Evolutionary conservation across 2,888 invertebrate species (phyloP), one percentile per base, ranked within the genome.

Genomic region (Geophilus truncorum): DNA sequence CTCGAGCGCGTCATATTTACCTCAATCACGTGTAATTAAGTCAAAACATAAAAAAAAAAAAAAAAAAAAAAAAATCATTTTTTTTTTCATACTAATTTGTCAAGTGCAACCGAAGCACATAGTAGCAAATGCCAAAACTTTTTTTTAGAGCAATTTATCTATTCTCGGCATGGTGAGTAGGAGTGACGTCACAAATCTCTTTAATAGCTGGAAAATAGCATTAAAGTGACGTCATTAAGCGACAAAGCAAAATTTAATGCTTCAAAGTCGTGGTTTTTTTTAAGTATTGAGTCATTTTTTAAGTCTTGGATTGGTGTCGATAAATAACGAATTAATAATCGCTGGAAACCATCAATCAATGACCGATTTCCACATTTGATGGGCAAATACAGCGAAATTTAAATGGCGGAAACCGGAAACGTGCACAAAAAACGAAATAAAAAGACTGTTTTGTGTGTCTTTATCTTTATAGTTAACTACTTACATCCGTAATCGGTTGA

Each of bases 101-200:
- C 85, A 87, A 81, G 82, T 86, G n/a, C 83, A 84, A 23, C 87
- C 87, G 18, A 81, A 82, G 9, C 83, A 82, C 75, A 83, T 87
- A 51, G 82, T 87, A 4, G 82, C 86, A 6, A 86, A 86, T 82
- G 84, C 86, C 18, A 86, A 86, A 81, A 85, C 85, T n/a, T n/a
- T n/a, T n/a, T n/a, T n/a, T n/a, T n/a, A n/a, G n/a, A n/a, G n/a
- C n/a, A n/a, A n/a, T n/a, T n/a, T n/a, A n/a, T n/a, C n/a, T n/a
- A n/a, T n/a, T n/a, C n/a, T n/a, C n/a, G n/a, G n/a, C n/a, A n/a
- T n/a, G n/a, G 25, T 62, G 62, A 23, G 23, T 25, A 15, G 12
- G 3, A 25, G 15, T 62, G 62, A 62, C 62, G 62, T 25, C 25
- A 62, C 1, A 28, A 62, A 25, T 62, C 25, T 25, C 25, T 0